Evolutionary conservation across 2,888 invertebrate genomes (phyloP).

Genomic region (Ornithoptera priamus): DNA sequence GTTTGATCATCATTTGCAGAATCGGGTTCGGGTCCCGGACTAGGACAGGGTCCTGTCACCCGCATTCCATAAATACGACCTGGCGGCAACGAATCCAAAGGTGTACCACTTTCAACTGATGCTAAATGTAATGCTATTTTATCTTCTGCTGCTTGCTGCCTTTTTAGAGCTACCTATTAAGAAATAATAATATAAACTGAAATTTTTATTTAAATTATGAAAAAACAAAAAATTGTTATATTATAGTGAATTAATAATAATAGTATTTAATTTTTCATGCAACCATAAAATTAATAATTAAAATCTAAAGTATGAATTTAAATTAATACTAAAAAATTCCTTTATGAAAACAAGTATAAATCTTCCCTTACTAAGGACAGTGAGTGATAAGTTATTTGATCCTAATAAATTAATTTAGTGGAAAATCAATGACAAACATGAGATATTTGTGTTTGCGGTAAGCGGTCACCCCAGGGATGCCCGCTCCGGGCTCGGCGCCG

Average conservation of each 20-base stretch:
- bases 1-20: slow-evolving; percentile 67
- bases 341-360: not conserved
- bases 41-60: slow-evolving; percentile 86
- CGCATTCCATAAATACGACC: slow-evolving; percentile 95
- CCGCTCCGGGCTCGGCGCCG: slow-evolving; percentile 45
- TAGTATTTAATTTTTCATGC: too few species aligned
- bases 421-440: slow-evolving; percentile 76
- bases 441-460: slow-evolving; percentile 63
- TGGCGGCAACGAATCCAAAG: slow-evolving; percentile 87
- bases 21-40: slow-evolving; percentile 70
- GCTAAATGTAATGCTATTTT: slow-evolving; percentile 96
- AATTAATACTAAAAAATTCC: not conserved
- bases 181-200: not conserved
- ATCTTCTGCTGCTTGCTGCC: slow-evolving; percentile 98
- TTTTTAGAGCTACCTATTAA: slow-evolving; percentile 92
- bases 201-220: too few species aligned
- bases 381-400: slow-evolving; percentile 40
- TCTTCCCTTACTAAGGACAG: slow-evolving; percentile 27
- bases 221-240: too few species aligned
- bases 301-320: not conserved
- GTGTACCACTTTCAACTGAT: slow-evolving; percentile 80
- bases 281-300: not conserved
- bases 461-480: slow-evolving; percentile 61
- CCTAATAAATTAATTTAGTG: slow-evolving; percentile 72
- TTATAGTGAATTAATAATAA: too few species aligned